Evolutionary conservation across 2,113 vertebrate species (phyloP).

Genomic region (Cololabis saira): DNA sequence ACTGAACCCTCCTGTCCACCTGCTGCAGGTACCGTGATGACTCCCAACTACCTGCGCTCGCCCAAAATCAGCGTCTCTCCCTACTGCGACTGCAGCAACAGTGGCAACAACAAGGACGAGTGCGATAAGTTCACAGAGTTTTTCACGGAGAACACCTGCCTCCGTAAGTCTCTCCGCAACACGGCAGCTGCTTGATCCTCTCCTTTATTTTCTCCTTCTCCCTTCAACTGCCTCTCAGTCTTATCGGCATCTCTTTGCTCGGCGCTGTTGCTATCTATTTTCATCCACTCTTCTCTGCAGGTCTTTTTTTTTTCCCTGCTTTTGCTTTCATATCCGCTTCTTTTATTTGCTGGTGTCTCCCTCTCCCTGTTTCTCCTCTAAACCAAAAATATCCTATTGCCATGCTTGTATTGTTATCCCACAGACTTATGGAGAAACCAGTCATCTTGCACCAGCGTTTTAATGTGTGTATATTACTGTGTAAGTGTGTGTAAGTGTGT

Average conservation of each 20-base stretch:
- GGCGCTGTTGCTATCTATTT: constrained; percentile 6
- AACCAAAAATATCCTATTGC: constrained; percentile 55
- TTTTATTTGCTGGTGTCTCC: constrained; percentile 8
- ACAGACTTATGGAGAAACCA: constrained; percentile 32
- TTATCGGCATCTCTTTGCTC: constrained; percentile 1
- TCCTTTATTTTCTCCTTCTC: background rate
- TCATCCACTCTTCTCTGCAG: constrained; percentile 13
- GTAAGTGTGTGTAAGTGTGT: too few relatives aligned
- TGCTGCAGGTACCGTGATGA: constrained; percentile 91
- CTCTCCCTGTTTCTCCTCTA: constrained; percentile 6
- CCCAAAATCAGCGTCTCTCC: constrained; percentile 93
- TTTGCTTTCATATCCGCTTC: constrained; percentile 10
- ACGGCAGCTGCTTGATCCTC: background rate
- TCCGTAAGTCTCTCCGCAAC: constrained; percentile 86
- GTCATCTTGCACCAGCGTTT: constrained; percentile 17
- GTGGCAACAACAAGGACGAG: constrained; percentile 91
- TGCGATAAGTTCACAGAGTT: constrained; percentile 91
- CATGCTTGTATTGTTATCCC: constrained; percentile 43
- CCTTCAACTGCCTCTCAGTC: background rate
- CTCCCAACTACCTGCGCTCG: constrained; percentile 95
- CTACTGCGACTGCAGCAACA: constrained; percentile 95
- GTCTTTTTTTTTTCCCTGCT: background rate
- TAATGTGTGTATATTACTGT: too few relatives aligned
- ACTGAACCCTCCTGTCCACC: background rate
- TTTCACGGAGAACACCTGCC: constrained; percentile 95